These are phyloP conservation scores for Spodoptera frugiperda DNA, from an alignment of 1,140 invertebrate genomes.

Conservation along the genomic window DNA sequence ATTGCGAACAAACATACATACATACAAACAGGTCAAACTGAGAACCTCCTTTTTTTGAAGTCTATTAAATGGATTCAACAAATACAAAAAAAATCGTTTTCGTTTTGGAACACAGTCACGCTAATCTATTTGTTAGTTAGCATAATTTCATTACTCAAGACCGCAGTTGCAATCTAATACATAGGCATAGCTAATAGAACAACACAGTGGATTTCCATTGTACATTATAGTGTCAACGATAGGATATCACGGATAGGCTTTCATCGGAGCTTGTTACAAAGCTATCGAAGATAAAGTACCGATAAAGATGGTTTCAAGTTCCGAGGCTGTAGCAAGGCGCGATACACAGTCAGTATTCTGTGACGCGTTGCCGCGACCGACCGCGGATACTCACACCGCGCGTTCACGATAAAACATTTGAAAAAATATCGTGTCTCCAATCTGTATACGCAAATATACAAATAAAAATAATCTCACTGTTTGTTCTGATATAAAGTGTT, in stretches of 20 bases:
- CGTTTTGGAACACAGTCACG: too few species aligned
- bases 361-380: slow-evolving; percentile 32
- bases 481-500: slow-evolving; percentile 55
- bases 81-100: too few species aligned
- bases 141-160: too few species aligned
- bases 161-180: too few species aligned
- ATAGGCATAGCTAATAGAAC: too few species aligned
- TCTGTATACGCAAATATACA: too few species aligned
- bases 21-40: too few species aligned
- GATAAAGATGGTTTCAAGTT: slow-evolving; percentile 48
- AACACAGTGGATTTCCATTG: neutral
- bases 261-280: slow-evolving; percentile 33
- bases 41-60: too few species aligned
- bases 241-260: slow-evolving; percentile 35
- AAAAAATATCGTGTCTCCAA: slow-evolving; percentile 9
- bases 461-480: slow-evolving; percentile 49
- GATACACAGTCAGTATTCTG: slow-evolving; percentile 10
- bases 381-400: slow-evolving; percentile 12
- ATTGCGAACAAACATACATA: too few species aligned
- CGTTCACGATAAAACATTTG: neutral
- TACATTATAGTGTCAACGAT: neutral
- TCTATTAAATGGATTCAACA: too few species aligned
- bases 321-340: slow-evolving; percentile 8
- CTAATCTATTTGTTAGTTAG: too few species aligned
- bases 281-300: slow-evolving; percentile 29